Base-by-base conservation (phyloP, 2,888 invertebrate genomes). In the Polietes domitor region DNA sequence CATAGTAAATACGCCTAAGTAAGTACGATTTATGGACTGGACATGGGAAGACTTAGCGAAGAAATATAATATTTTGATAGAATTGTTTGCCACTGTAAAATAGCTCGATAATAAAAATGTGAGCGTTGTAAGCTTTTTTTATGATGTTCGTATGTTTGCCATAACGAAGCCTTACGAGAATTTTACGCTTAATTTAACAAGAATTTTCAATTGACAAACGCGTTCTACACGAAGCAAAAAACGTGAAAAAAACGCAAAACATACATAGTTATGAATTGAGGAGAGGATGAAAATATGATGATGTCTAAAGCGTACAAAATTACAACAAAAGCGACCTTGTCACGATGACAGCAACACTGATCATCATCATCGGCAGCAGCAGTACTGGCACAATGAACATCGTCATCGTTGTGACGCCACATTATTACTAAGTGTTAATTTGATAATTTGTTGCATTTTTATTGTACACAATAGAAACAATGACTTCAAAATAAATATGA, bases 171-270 rank as follows among this genome's bases (percentile, higher is more conserved):
- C 50, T n/a, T 73, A 70, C 41, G 17, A 26, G 50, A 47, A 70
- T 88, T 91, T 90, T 88, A 88, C 89, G 89, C 90, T 90, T 89
- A 89, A 91, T 90, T 90, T 90, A 91, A 90, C 89, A 88, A 80
- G 82, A 83, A 89, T 90, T 90, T 89, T 88, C 90, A 90, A 90
- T 90, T 89, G 90, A 88, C 88, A 90, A 87, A 88, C 88, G 87
- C 75, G 50, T 75, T 88, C 88, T 83, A 86, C 85, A 85, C 86
- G 85, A 74, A 77, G 71, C 50, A 10, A 77, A 24, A 63, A 24
- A 2, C 63, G 71, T 63, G 26, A 81, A 28, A 81, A 76, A 43
- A 79, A 53, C 43, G 73, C 50, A 70, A 65, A 61, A 28, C 26
- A 70, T 17, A 10, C 15, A 53, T 47, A 76, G 72, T 75, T 65